Percentiles rank a stretch among this genome's conserved stretches.
Conservation (phyloP, 2,113 vertebrate genomes). For the Rhegmatorhina hoffmannsi region DNA sequence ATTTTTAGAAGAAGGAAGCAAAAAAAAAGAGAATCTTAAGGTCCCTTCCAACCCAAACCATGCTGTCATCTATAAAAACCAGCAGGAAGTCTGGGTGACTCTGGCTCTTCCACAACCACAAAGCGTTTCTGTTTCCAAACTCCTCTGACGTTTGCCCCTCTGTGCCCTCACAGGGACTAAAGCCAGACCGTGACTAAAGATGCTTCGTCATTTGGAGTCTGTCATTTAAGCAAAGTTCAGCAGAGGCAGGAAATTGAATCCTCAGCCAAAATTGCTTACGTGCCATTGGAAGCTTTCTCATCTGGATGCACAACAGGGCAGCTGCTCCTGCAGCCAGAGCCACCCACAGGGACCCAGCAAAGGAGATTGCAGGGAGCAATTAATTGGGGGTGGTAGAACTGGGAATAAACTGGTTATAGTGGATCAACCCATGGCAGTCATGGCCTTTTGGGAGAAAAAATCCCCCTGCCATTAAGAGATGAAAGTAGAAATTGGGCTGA, state of each 20-base stretch:
- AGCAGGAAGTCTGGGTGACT: not conserved
- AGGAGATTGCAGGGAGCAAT: not conserved
- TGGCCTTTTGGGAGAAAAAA: rapidly evolving
- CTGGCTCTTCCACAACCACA: not conserved
- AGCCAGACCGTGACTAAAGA: slow-evolving; percentile 1
- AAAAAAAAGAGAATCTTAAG: not conserved
- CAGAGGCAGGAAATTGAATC: slow-evolving; percentile 61
- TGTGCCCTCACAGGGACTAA: not conserved
- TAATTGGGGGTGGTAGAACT: not conserved
- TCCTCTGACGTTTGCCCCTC: rapidly evolving
- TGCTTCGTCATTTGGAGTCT: not conserved
- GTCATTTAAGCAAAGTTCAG: slow-evolving; percentile 44
- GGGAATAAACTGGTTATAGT: not conserved
- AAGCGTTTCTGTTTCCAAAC: not conserved
- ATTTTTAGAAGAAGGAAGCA: not conserved
- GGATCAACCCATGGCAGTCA: not conserved
- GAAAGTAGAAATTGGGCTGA: not conserved
- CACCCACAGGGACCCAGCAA: not conserved
- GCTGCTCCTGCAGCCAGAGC: not conserved
- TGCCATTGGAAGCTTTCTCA: not conserved
- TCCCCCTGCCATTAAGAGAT: not conserved
- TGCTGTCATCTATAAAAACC: not conserved
- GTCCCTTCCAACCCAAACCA: not conserved
- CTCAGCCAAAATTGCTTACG: not conserved
- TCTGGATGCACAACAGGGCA: not conserved